Conservation (phyloP, 2,113 vertebrate species). For the Podarcis muralis region DNA sequence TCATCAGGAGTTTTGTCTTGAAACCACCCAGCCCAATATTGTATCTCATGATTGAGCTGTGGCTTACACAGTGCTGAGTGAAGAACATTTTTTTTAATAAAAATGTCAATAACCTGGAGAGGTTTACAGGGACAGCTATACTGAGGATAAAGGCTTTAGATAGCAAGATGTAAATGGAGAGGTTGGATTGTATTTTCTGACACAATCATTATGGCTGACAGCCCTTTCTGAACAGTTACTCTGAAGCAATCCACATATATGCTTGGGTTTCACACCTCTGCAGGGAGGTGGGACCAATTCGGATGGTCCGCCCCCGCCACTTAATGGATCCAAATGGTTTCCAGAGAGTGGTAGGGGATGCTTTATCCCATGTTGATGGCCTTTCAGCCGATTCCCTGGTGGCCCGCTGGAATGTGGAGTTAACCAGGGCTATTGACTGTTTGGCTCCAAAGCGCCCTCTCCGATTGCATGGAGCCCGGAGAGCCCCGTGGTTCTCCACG, state of each 20-base stretch:
- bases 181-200: conserved; percentile 1
- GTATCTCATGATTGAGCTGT: conserved; percentile 1
- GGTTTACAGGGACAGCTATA: not conserved
- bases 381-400: too few species aligned
- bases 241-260: conserved; percentile 11
- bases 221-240: not conserved
- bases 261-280: too few species aligned
- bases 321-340: too few species aligned
- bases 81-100: conserved; percentile 9
- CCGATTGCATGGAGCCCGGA: too few species aligned
- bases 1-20: not conserved
- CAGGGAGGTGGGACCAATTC: too few species aligned
- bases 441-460: too few species aligned
- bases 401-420: too few species aligned
- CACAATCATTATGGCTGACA: not conserved
- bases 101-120: conserved; percentile 4
- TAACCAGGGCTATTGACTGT: too few species aligned
- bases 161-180: conserved; percentile 23
- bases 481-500: too few species aligned
- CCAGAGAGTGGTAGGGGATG: too few species aligned
- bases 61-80: not conserved
- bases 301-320: too few species aligned
- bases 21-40: not conserved
- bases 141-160: conserved; percentile 2
- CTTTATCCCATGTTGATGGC: too few species aligned